Percentiles rank a stretch among this genome's conserved stretches.
Conservation (phyloP, 2,888 invertebrate genomes). For the Tenthredo distinguenda region DNA sequence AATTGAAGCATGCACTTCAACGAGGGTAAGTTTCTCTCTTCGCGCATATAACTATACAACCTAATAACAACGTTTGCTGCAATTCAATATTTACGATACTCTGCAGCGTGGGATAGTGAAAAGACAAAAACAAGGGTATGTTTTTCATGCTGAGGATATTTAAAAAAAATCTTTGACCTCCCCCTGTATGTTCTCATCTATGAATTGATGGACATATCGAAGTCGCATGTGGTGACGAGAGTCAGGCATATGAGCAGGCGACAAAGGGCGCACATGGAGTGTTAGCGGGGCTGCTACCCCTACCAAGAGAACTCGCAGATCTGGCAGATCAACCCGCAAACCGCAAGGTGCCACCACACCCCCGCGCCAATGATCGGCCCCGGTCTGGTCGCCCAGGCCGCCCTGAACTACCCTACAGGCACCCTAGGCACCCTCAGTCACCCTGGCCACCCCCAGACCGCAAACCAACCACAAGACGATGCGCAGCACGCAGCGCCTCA, state of each 20-base stretch:
- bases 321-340: slow-evolving; percentile 76
- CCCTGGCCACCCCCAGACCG: slow-evolving; percentile 76
- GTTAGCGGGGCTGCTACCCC: slow-evolving; percentile 54
- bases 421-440: slow-evolving; percentile 49
- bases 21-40: background rate
- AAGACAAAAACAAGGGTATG: too few species aligned
- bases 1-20: slow-evolving; percentile 40
- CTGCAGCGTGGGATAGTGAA: background rate
- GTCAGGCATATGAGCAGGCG: background rate
- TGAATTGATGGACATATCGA: background rate
- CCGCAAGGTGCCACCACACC: slow-evolving; percentile 78
- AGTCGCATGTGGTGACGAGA: background rate
- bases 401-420: slow-evolving; percentile 50
- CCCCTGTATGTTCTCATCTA: background rate
- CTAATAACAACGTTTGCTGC: background rate
- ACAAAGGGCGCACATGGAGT: background rate
- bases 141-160: too few species aligned
- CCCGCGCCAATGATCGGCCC: slow-evolving; percentile 77
- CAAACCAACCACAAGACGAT: slow-evolving; percentile 79
- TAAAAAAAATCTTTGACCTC: too few species aligned
- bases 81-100: background rate
- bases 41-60: background rate
- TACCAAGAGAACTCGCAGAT: slow-evolving; percentile 56
- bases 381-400: slow-evolving; percentile 45
- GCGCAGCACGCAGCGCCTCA: slow-evolving; percentile 74